These are phyloP conservation scores for Mesaphorura yosii DNA, from an alignment of 1,140 invertebrate species.

Conservation along the genomic window DNA sequence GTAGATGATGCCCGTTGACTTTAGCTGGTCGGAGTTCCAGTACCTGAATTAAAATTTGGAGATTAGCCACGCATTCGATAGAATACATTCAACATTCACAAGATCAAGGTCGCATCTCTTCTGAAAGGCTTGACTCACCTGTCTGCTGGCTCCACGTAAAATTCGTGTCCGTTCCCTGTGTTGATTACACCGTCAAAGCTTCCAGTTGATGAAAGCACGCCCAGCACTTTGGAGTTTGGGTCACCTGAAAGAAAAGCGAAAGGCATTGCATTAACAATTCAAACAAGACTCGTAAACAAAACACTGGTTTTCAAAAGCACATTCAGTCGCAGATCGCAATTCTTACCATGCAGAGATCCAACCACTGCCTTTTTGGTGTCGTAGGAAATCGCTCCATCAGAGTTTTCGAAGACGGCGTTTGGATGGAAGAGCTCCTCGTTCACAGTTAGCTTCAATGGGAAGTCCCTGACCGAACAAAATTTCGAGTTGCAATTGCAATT, in stretches of 20 bases:
- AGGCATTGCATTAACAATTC: too few relatives aligned
- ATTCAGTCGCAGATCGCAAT: background rate
- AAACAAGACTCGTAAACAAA: too few relatives aligned
- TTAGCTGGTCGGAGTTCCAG: conserved; percentile 1
- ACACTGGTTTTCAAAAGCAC: too few relatives aligned
- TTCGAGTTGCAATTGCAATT: too few relatives aligned
- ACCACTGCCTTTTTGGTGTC: conserved; percentile 13
- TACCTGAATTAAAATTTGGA: background rate
- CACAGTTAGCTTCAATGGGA: conserved; percentile 15
- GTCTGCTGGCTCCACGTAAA: conserved; percentile 70
- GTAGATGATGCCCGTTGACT: conserved; percentile 20
- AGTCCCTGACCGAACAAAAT: conserved; percentile 15
- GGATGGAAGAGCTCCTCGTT: conserved; percentile 28
- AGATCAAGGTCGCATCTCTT: conserved; percentile 38
- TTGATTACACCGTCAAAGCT: conserved; percentile 77
- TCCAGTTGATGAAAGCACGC: conserved; percentile 70
- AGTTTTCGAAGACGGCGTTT: conserved; percentile 25
- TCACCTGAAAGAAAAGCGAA: conserved; percentile 51
- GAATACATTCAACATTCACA: conserved; percentile 7
- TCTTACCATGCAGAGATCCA: conserved; percentile 27
- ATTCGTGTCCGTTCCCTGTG: conserved; percentile 59
- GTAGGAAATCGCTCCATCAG: conserved; percentile 20
- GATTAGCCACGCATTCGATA: conserved; percentile 6
- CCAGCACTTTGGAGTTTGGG: conserved; percentile 67
- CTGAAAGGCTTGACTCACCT: conserved; percentile 53